These are phyloP conservation scores for Myotis findleyi DNA, from an alignment of 2,797 vertebrate species.

Conservation along the genomic window DNA sequence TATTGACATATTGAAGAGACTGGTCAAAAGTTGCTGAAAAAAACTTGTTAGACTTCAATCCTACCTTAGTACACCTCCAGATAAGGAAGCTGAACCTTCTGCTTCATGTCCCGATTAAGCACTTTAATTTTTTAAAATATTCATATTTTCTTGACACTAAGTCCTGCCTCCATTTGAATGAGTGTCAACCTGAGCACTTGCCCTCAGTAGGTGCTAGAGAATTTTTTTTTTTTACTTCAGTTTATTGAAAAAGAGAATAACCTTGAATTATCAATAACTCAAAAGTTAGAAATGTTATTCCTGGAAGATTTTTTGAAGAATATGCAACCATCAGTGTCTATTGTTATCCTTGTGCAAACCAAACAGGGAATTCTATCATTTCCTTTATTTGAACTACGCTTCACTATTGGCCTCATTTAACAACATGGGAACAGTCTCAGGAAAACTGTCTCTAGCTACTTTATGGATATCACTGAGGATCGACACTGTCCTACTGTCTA, in stretches of 20 bases:
- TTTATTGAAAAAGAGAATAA: conserved; percentile 22
- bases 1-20: not conserved
- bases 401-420: not conserved
- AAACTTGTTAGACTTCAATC: not conserved
- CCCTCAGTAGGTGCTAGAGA: not conserved
- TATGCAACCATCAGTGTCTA: not conserved
- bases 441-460: not conserved
- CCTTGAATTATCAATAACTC: not conserved
- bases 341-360: not conserved
- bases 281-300: conserved; percentile 17
- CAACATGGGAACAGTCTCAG: not conserved
- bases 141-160: not conserved
- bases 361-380: conserved; percentile 17
- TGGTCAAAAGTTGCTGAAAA: not conserved
- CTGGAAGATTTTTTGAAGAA: not conserved
- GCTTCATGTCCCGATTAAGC: not conserved
- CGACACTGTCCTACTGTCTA: not conserved
- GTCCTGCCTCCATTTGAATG: not conserved
- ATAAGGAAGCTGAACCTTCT: not conserved
- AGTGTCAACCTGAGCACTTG: not conserved
- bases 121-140: not conserved
- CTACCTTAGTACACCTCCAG: not conserved
- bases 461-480: not conserved
- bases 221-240: not conserved
- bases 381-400: not conserved